Conservation (phyloP, 2,113 vertebrate genomes). For the Cranoglanis bouderius region DNA sequence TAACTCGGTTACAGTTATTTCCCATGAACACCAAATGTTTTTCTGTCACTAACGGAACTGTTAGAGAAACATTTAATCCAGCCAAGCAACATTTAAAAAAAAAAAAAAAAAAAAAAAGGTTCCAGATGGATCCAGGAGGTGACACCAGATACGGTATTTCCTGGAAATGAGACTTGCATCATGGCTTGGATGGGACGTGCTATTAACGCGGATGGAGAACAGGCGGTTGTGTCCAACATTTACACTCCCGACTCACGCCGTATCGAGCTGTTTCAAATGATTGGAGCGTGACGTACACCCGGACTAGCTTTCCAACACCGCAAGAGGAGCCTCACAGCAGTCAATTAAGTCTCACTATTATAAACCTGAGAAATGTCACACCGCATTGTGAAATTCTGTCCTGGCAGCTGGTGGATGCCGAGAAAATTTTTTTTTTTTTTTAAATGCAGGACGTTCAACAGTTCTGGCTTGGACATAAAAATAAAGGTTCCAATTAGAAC, state of each 20-base stretch:
- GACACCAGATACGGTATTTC: conserved; percentile 3
- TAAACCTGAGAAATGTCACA: conserved; percentile 34
- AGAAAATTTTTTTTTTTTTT: too few relatives aligned
- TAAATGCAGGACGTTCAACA: neutral
- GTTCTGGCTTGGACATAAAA: neutral
- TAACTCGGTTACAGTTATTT: too few relatives aligned
- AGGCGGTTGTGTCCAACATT: neutral
- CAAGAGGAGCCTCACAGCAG: neutral
- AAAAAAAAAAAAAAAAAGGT: neutral
- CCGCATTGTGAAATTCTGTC: conserved; percentile 6
- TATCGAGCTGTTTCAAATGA: neutral
- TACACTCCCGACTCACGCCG: neutral
- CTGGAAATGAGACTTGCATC: conserved; percentile 16
- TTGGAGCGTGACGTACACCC: conserved; percentile 14
- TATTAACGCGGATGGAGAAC: conserved; percentile 6
- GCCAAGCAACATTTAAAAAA: neutral
- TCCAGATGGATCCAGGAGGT: neutral
- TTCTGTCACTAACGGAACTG: neutral
- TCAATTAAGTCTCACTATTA: neutral
- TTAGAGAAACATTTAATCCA: neutral
- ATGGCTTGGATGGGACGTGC: conserved; percentile 31
- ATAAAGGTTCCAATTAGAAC: too few relatives aligned
- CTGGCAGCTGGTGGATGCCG: neutral
- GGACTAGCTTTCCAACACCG: neutral
- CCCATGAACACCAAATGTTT: neutral